Base-by-base conservation (phyloP, 2,797 vertebrate species). In the Sebastes cheni region DNA sequence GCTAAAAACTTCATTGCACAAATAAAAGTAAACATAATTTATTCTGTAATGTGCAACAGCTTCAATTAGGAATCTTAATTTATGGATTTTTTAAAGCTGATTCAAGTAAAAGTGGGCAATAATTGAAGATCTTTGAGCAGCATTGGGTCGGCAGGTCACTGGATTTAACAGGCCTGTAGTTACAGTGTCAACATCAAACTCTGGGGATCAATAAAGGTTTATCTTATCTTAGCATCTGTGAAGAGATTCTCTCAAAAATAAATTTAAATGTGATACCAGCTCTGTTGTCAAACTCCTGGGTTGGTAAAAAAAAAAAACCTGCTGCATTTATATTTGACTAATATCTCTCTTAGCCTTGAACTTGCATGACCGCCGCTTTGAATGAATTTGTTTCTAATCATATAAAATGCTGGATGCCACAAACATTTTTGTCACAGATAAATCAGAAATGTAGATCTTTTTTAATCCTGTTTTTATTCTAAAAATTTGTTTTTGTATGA, bases 91-190 rank as follows among this genome's bases (percentile, higher is more conserved):
- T 50, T 50, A 7, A 50, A 50, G 36, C 13, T 39, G 42, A 50
- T 50, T 50, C 42, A 0, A 50, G 42, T 50, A 7, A 50, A 16
- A 16, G 42, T 50, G 0, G 7, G 0, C 2, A 50, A 50, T 50
- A 50, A 50, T 50, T 50, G 42, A 50, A 50, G 42, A 20, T 7
- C 6, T 50, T 50, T 50, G 42, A 3, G 42, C 42, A 50, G 16
- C 42, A 50, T 20, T 50, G 6, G 42, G 42, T 16, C 7, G 7
- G 42, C 18, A 16, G 16, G 7, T 50, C 42, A 50, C 42, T 50
- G 42, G 7, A 50, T 50, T 20, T 50, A 50, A 1, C 42, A 50
- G 42, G 18, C 42, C 42, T 50, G 16, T 20, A 20, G 16, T 20
- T 50, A 50, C 36, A 39, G 36, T 39, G 13, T 50, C 42, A 50